phyloP scores from a whole-genome alignment of 2,113 vertebrate genomes.

The Oreochromis niloticus region DNA sequence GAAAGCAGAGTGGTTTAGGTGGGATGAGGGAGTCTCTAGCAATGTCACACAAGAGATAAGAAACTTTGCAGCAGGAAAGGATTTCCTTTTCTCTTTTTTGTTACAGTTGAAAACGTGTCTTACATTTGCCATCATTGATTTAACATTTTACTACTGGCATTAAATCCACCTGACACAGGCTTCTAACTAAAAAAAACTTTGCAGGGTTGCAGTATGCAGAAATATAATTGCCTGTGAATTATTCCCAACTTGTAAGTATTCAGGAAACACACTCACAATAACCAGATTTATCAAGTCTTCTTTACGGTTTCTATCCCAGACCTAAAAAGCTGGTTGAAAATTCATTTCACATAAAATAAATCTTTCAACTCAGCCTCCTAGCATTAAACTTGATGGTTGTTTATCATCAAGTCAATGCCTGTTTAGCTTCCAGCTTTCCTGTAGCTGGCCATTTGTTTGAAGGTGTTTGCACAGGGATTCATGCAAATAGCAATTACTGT shows the following conservation, averaged over 20 bases:
- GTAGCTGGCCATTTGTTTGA: slow-evolving; percentile 12
- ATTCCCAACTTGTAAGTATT: neutral
- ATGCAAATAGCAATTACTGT: slow-evolving; percentile 19
- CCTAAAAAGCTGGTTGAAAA: neutral
- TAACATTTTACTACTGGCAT: neutral
- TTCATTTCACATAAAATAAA: neutral
- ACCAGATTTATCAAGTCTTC: neutral
- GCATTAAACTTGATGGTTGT: slow-evolving; percentile 30
- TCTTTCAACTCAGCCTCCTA: neutral
- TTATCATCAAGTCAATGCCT: slow-evolving; percentile 31
- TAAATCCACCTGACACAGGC: neutral
- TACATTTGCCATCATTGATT: neutral
- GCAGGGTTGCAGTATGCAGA: neutral
- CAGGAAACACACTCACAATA: neutral
- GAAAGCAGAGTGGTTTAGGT: neutral
- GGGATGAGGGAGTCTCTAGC: neutral
- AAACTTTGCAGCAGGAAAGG: neutral
- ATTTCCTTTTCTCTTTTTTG: neutral
- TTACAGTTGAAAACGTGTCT: neutral
- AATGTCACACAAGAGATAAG: neutral
- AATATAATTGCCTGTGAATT: neutral
- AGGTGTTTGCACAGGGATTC: neutral
- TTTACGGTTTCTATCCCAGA: neutral
- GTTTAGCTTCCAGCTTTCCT: slow-evolving; percentile 15
- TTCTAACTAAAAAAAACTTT: neutral